A percentile compares a stretch with the other conserved stretches of the same genome.
phyloP scores from a whole-genome alignment of 2,113 vertebrate species.

The Albula glossodonta region DNA sequence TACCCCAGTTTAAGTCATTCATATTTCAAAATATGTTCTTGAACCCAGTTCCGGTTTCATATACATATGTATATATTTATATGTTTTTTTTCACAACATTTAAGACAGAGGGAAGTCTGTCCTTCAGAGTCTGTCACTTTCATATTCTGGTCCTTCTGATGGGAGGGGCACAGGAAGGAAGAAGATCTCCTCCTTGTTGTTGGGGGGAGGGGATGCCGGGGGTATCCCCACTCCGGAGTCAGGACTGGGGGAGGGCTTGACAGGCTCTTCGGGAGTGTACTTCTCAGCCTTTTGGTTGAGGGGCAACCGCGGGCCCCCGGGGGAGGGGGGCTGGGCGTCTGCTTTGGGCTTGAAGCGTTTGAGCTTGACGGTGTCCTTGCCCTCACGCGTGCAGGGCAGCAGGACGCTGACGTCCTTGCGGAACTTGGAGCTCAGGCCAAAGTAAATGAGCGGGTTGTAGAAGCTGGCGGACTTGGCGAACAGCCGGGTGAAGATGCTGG shows the following conservation, averaged over 20 bases:
- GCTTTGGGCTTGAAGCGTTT: slow-evolving; percentile 71
- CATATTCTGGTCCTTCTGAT: slow-evolving; percentile 54
- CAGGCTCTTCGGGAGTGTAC: slow-evolving; percentile 33
- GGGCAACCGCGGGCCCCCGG: slow-evolving; percentile 25
- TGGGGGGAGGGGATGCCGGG: slow-evolving; percentile 64
- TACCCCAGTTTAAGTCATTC: too few species aligned
- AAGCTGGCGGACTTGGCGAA: slow-evolving; percentile 82
- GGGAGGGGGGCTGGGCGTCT: slow-evolving; percentile 28
- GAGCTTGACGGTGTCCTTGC: slow-evolving; percentile 68
- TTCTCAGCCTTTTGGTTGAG: slow-evolving; percentile 54
- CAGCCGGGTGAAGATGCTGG: slow-evolving; percentile 76
- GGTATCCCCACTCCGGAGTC: slow-evolving; percentile 64
- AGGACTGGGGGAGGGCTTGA: slow-evolving; percentile 35
- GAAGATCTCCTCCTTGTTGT: slow-evolving; percentile 54
- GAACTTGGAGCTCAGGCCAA: slow-evolving; percentile 82
- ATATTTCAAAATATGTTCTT: not conserved
- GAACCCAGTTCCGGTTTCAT: not conserved
- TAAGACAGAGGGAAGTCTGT: too few species aligned
- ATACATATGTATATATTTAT: not conserved
- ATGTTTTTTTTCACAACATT: not conserved
- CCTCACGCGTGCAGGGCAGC: slow-evolving; percentile 67
- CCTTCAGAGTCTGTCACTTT: slow-evolving; percentile 60
- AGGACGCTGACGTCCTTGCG: slow-evolving; percentile 68
- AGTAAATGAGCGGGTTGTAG: slow-evolving; percentile 82
- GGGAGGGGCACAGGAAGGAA: slow-evolving; percentile 41